Evolutionary conservation across 2,113 vertebrate species (phyloP).

Genomic region (Empidonax alnorum): DNA sequence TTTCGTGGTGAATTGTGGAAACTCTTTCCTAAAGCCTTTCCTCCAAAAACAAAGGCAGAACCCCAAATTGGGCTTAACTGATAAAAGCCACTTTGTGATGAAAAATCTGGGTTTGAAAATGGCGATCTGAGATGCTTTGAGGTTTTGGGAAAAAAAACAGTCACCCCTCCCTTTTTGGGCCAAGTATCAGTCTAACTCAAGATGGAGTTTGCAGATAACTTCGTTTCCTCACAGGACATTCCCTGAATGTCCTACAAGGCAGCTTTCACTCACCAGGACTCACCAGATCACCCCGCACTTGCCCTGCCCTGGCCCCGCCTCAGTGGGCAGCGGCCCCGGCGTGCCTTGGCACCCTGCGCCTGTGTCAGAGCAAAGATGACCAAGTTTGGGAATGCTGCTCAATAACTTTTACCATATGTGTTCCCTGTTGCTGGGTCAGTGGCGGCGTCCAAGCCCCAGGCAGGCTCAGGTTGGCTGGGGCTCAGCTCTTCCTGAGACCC

Average conservation of each 20-base stretch:
- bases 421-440: neutral
- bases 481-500: neutral
- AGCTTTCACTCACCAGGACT: neutral
- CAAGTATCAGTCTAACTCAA: neutral
- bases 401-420: conserved; percentile 35
- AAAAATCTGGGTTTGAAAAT: neutral
- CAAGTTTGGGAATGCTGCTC: conserved; percentile 60
- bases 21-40: neutral
- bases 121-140: neutral
- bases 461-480: neutral
- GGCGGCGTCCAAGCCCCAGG: neutral
- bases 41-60: neutral
- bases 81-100: neutral
- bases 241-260: neutral
- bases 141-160: neutral
- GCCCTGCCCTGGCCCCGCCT: accelerated
- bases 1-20: neutral
- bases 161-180: neutral
- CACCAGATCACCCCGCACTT: neutral
- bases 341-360: neutral
- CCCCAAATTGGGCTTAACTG: neutral
- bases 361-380: neutral
- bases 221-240: neutral
- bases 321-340: neutral
- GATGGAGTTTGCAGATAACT: neutral